Conservation (phyloP, 2,888 invertebrate genomes). For the Pilophorus perplexus region DNA sequence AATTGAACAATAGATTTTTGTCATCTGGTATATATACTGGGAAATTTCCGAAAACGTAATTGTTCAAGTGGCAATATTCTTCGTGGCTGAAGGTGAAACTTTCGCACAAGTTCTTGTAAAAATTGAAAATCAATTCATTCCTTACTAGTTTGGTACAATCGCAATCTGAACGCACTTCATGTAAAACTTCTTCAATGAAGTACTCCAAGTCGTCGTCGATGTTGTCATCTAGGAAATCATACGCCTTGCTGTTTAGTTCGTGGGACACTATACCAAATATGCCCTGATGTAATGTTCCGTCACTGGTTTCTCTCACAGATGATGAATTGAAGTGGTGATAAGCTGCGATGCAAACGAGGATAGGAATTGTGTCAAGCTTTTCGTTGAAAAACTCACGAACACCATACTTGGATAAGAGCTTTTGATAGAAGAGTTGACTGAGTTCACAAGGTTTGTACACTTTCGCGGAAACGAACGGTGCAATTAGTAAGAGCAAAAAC, state of each 20-base stretch:
- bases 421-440: background rate
- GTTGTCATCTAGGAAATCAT: background rate
- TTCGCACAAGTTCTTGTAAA: background rate
- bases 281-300: background rate
- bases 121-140: constrained; percentile 11
- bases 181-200: constrained; percentile 10
- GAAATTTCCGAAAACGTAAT: background rate
- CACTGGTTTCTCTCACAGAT: background rate
- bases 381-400: constrained; percentile 3
- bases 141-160: background rate
- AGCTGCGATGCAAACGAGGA: background rate
- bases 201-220: constrained; percentile 10
- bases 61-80: constrained; percentile 3
- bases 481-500: no score
- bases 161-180: background rate
- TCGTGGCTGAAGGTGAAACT: constrained; percentile 2
- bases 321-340: constrained; percentile 9
- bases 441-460: constrained; percentile 9
- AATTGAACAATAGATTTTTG: constrained; percentile 4
- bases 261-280: background rate
- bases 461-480: background rate
- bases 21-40: constrained; percentile 1
- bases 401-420: background rate
- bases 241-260: no score
- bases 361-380: background rate